Base-by-base conservation (phyloP, 2,888 invertebrate species). In the Conops quadrifasciatus region DNA sequence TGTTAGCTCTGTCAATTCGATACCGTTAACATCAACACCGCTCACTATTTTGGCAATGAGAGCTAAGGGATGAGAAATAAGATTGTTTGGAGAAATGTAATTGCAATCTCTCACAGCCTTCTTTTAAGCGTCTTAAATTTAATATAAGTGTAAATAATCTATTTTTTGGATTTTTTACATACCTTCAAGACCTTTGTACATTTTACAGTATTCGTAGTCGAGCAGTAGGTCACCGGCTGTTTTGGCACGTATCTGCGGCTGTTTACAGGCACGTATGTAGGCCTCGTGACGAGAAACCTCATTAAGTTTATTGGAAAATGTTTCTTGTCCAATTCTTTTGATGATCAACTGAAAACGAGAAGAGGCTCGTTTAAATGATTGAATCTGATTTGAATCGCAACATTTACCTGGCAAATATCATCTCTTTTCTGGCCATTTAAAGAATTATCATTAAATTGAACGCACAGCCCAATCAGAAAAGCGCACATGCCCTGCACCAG, bases 171-270 rank as follows among this genome's bases (percentile, higher is more conserved):
- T n/a, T n/a, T 26, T 58, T 11, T 15, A 24, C 16, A 2, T 62
- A 68, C 68, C 68, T 87, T 94, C 94, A 45, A 94, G 85, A 0
- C 89, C 89, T 85, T 96, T 98, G 84, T 96, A 95, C 30, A 98
- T 88, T 81, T 92, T 91, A 80, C 97, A 97, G 87, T 98, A 99
- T 86, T 97, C 96, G 83, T 94, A 95, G 85, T 99, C 98, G 56
- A 99, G 89, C 69, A 97, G 87, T 21, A 98, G 88, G 75, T 98
- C 97, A 0, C 88, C 87, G 2, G 94, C 87, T 69, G 89, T 88
- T 83, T 91, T 92, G 15, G 92, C 93, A 59, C 91, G 89, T 43
- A 95, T 90, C 86, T 98, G 97, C 0, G 98, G 97, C 80, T 95
- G 95, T 83, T 98, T 98, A 24, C 95, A 92, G 19, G 98, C 96